Evolutionary conservation across 2,888 invertebrate species (phyloP), one percentile per base, ranked within the genome.

Genomic region (Sphaerophoria taeniata): DNA sequence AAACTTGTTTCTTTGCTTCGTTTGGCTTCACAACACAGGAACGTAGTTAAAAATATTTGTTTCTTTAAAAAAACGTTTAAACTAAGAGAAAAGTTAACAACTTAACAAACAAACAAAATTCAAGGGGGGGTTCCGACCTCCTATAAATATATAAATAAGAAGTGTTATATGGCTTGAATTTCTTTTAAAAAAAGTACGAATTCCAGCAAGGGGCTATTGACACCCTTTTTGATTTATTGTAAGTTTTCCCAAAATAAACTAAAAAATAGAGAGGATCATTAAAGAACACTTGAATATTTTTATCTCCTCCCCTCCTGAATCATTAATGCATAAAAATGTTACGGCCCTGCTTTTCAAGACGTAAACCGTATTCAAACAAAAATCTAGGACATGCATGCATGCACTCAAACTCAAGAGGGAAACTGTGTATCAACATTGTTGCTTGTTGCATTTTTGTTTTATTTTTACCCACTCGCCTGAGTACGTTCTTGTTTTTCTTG

Each of bases 391-490:
- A 73, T 49, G 36, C 14, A 49, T 14, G 3, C 16, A 47, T 60
- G 24, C n/a, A 33, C n/a, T 2, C 43, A 5, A 4, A 4, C 0
- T 11, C 16, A 11, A 12, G 16, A 4, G 7, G 0, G 1, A 24
- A 9, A 36, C 67, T 49, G n/a, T n/a, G 51, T 14, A 12, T 5
- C 53, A 33, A 55, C 12, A 60, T 39, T 24, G 39, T 24, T 43
- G 60, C 83, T 75, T 80, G 84, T 84, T 84, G 84, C 85, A 24
- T 63, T 65, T 45, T 55, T 72, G 58, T 55, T 72, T 84, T 76
- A 53, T 53, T 60, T 60, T 51, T 75, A 55, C 36, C 31, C 55
- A 58, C 34, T 67, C 60, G 33, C 47, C 16, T 12, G 34, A 53
- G 73, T 67, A 56, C n/a, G 14, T 76, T 81, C 60, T 67, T 60